phyloP scores from a whole-genome alignment of 2,888 invertebrate genomes.

The Muschampia plurimacula region DNA sequence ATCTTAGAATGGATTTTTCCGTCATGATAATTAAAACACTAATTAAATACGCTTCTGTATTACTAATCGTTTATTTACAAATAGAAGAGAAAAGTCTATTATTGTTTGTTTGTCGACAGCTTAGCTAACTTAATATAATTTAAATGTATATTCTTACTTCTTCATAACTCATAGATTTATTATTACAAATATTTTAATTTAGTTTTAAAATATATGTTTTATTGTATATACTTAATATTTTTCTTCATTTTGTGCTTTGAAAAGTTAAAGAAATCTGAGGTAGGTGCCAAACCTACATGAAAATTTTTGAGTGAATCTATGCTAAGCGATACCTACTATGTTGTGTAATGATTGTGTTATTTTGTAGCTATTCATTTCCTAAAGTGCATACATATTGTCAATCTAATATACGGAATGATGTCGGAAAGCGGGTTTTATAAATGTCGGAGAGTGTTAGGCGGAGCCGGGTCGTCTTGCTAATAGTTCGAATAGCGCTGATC shows the following conservation, averaged over 20 bases:
- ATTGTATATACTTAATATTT: too few species aligned
- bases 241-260: too few species aligned
- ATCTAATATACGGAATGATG: constrained; percentile 14
- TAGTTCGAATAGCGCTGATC: constrained; percentile 72
- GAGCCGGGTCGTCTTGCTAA: constrained; percentile 54
- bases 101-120: constrained; percentile 4
- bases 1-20: constrained; percentile 40
- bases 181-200: too few species aligned
- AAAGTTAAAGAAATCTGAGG: too few species aligned
- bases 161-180: too few species aligned
- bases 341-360: background rate
- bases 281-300: background rate
- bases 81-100: background rate
- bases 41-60: constrained; percentile 38
- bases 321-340: background rate
- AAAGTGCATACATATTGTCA: background rate
- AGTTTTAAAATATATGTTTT: background rate
- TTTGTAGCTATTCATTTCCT: background rate
- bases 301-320: background rate
- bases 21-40: constrained; percentile 33
- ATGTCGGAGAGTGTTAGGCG: constrained; percentile 43
- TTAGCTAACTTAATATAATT: background rate
- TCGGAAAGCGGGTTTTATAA: constrained; percentile 18
- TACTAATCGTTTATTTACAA: constrained; percentile 20
- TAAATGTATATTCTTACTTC: background rate